These are phyloP conservation scores for Epinephelus awoara DNA, from an alignment of 2,797 vertebrate genomes.

Conservation along the genomic window DNA sequence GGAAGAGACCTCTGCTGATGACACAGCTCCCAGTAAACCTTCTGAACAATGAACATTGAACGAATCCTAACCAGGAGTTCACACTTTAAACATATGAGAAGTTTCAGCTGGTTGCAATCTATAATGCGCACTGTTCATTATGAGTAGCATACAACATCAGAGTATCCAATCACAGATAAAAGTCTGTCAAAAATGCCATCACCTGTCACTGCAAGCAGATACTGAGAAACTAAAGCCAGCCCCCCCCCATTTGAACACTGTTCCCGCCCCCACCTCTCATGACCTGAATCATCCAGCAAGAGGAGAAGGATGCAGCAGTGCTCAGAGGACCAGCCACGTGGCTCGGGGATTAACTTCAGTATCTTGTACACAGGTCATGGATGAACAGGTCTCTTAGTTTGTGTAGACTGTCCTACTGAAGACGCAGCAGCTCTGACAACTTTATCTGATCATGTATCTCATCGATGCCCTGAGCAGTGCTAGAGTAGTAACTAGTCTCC, in stretches of 20 bases:
- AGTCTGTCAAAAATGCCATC: too few relatives aligned
- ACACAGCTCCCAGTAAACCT: too few relatives aligned
- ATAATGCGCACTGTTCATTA: too few relatives aligned
- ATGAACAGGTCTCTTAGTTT: conserved; percentile 21
- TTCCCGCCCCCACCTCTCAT: not conserved
- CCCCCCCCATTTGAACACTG: not conserved
- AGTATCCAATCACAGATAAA: too few relatives aligned
- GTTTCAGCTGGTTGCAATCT: too few relatives aligned
- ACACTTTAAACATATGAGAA: too few relatives aligned
- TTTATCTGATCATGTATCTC: conserved; percentile 25
- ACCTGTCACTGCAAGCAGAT: too few relatives aligned
- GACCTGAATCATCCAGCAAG: conserved; percentile 83
- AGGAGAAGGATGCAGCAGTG: conserved; percentile 70
- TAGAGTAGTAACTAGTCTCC: not conserved
- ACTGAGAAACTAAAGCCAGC: conserved; percentile 81
- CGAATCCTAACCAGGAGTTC: too few relatives aligned
- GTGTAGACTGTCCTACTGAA: conserved; percentile 16
- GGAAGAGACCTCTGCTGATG: too few relatives aligned
- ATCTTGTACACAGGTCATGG: conserved; percentile 17
- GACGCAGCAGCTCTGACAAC: conserved; percentile 22
- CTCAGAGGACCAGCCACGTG: not conserved
- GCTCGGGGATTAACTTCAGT: conserved; percentile 20
- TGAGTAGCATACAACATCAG: too few relatives aligned
- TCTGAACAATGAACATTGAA: too few relatives aligned
- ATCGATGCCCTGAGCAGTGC: not conserved